A percentile compares a stretch with the other conserved stretches of the same genome.
phyloP scores from a whole-genome alignment of 2,888 invertebrate genomes.

The Drosophila fulvimacula region DNA sequence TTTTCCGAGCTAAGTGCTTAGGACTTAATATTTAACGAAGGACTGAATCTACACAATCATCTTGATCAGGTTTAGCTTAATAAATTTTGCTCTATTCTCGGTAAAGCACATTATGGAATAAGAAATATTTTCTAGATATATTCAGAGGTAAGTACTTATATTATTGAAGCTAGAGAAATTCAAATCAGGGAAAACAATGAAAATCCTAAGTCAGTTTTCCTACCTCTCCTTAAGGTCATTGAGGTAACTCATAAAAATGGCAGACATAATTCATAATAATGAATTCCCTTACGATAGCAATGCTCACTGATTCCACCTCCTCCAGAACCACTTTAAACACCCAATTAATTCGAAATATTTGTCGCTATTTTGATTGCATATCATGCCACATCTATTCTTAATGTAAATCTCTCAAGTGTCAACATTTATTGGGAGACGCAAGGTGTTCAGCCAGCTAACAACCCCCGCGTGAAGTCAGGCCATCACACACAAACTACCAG shows the following conservation, averaged over 20 bases:
- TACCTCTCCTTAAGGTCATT: background rate
- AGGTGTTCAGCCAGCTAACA: background rate
- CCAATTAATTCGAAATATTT: background rate
- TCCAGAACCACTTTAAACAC: too few relatives aligned
- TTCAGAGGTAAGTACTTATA: too few relatives aligned
- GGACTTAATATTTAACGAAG: background rate
- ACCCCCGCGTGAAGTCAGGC: background rate
- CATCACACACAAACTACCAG: background rate
- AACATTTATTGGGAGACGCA: background rate
- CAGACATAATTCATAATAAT: too few relatives aligned
- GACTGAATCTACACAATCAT: background rate
- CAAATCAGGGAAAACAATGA: too few relatives aligned
- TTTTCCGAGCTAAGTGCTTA: background rate
- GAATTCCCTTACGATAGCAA: background rate
- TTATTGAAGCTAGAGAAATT: too few relatives aligned
- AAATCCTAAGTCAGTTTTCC: background rate
- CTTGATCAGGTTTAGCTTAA: background rate
- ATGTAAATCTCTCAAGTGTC: background rate
- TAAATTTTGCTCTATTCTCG: background rate
- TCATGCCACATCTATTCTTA: background rate
- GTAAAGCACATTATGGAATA: background rate
- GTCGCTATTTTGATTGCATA: slow-evolving; percentile 1
- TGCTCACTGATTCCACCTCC: background rate
- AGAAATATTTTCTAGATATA: background rate
- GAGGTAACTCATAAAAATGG: too few relatives aligned